Base-by-base conservation (phyloP, 2,797 vertebrate genomes). In the Coilia nasus region DNA sequence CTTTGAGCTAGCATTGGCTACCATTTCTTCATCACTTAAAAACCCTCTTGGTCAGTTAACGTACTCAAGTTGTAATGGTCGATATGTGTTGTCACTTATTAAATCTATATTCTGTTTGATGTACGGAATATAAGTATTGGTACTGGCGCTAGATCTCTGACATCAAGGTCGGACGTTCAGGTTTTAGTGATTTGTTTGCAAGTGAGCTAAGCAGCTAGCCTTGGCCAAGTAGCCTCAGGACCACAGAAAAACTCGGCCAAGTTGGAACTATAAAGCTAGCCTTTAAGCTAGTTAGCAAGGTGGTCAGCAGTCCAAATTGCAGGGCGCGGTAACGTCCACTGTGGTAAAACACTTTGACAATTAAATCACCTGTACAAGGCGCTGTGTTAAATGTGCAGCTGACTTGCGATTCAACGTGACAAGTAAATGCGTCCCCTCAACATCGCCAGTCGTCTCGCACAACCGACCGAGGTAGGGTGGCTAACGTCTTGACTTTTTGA, bases 201-300 rank as follows among this genome's bases (percentile, higher is more conserved):
- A 78, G 71, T 35, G 71, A 44, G 35, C 17, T 44, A 78, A 78
- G 35, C 35, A 78, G 35, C 31, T 75, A 41, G 31, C 12, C 64
- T 3, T 35, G 15, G 28, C 28, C 28, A 41, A 78, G 28, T 78
- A 78, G 71, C 71, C 71, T 78, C 17, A 44, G 71, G 71, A 44
- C 71, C 35, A 44, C 71, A 78, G 35, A 41, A 78, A 78, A 78
- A 78, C 71, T 78, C 71, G 35, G 71, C 71, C 71, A 78, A 78
- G 71, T 78, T 78, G 71, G 35, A 78, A 35, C 35, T 75, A 15
- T 21, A 78, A 44, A 41, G 35, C 71, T 78, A 78, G 67, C 67
- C 15, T 41, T 9, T 78, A 78, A 41, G 71, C 31, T 78, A 78
- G 71, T 78, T 78, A 78, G 71, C 35, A 44, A 78, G 71, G 35